These are phyloP conservation scores for Acropternis orthonyx DNA, from an alignment of 2,797 vertebrate species.

Conservation along the genomic window DNA sequence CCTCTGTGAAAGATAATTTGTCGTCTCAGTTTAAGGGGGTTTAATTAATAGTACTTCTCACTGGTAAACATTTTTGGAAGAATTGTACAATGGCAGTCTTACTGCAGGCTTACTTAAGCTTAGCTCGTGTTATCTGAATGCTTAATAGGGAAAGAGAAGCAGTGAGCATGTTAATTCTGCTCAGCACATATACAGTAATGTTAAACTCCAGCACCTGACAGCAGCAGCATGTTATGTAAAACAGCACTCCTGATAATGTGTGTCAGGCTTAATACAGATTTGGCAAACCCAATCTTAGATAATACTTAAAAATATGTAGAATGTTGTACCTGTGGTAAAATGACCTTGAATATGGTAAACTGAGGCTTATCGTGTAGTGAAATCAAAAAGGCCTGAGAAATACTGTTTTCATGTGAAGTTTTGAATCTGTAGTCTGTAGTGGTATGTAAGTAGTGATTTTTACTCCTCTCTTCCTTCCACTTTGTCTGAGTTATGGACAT, in stretches of 20 bases:
- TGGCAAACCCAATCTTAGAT: slow-evolving; percentile 49
- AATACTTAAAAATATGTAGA: slow-evolving; percentile 30
- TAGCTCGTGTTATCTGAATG: slow-evolving; percentile 70
- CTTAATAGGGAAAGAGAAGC: slow-evolving; percentile 50
- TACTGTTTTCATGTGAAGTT: neutral
- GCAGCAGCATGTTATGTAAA: slow-evolving; percentile 66
- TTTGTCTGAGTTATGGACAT: neutral
- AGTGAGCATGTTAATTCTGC: slow-evolving; percentile 16
- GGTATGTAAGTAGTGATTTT: neutral
- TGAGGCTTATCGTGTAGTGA: neutral
- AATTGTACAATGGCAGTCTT: slow-evolving; percentile 13
- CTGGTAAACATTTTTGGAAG: slow-evolving; percentile 53
- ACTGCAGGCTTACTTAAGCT: slow-evolving; percentile 56
- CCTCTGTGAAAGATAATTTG: neutral
- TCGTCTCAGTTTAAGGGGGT: neutral
- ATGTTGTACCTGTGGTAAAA: slow-evolving; percentile 22
- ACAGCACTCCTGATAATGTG: slow-evolving; percentile 63
- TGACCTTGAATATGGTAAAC: slow-evolving; percentile 71
- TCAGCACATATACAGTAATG: slow-evolving; percentile 68
- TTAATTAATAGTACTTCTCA: neutral
- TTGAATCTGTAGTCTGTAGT: neutral
- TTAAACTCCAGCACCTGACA: slow-evolving; percentile 49
- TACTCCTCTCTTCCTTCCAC: neutral
- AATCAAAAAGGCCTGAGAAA: neutral
- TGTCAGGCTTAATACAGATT: slow-evolving; percentile 21